Evolutionary conservation across 2,797 vertebrate genomes (phyloP).

Genomic region (Luscinia megarhynchos): DNA sequence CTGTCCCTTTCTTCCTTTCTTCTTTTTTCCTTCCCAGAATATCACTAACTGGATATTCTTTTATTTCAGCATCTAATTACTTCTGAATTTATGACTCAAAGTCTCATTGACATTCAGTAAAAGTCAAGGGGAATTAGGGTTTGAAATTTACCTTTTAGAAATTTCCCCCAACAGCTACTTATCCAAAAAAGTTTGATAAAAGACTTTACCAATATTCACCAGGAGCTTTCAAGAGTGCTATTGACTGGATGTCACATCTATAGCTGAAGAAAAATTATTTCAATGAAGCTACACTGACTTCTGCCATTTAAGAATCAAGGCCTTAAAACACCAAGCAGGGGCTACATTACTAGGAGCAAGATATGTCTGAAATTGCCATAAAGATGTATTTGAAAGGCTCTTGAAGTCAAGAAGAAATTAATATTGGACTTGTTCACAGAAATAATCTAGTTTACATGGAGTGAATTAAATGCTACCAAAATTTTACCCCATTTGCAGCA

Average conservation of each 20-base stretch:
- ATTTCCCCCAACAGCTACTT: slow-evolving; percentile 31
- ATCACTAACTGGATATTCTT: not conserved
- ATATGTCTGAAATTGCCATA: not conserved
- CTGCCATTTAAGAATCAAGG: not conserved
- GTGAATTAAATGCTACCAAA: not conserved
- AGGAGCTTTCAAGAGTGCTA: not conserved
- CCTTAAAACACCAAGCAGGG: not conserved
- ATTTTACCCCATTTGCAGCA: not conserved
- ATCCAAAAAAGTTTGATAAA: not conserved
- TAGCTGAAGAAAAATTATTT: not conserved
- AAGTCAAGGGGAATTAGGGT: slow-evolving; percentile 54
- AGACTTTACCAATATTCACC: not conserved
- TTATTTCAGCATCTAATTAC: slow-evolving; percentile 7
- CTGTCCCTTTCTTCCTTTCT: rapidly evolving
- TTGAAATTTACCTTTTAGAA: slow-evolving; percentile 51
- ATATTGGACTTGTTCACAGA: not conserved
- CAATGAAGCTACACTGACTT: not conserved
- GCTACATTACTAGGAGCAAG: not conserved
- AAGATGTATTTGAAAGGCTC: not conserved
- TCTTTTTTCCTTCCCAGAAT: not conserved
- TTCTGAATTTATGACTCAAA: slow-evolving; percentile 8
- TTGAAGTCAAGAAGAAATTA: not conserved
- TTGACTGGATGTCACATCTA: not conserved
- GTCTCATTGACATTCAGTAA: slow-evolving; percentile 51
- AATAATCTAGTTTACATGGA: not conserved